Percentiles rank a stretch among this genome's conserved stretches.
Evolutionary conservation across 1,140 invertebrate genomes (phyloP).

Genomic region (Tetragonula clypearis): DNA sequence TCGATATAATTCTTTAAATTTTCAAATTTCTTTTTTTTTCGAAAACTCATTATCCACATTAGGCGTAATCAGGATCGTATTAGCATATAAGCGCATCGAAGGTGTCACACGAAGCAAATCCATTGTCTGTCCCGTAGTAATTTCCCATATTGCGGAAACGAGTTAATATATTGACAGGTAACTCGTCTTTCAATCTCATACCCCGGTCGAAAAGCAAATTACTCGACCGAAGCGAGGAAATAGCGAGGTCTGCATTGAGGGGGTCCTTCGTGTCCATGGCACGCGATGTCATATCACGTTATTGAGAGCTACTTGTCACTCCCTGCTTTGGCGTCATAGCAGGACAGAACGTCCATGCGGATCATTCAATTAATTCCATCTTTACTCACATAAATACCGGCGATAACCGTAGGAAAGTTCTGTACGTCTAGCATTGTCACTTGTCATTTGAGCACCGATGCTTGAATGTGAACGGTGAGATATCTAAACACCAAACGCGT

Average conservation of each 20-base stretch:
- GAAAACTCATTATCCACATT: background rate
- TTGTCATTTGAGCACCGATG: slow-evolving; percentile 52
- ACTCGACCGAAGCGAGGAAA: slow-evolving; percentile 69
- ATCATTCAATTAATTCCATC: slow-evolving; percentile 75
- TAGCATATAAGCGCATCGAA: slow-evolving; percentile 11
- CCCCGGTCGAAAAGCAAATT: slow-evolving; percentile 64
- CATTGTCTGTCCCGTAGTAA: slow-evolving; percentile 53
- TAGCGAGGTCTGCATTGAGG: slow-evolving; percentile 69
- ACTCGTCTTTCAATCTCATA: slow-evolving; percentile 61
- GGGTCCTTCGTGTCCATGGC: slow-evolving; percentile 75
- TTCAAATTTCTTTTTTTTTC: background rate
- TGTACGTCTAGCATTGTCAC: slow-evolving; percentile 48
- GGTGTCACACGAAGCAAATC: slow-evolving; percentile 29
- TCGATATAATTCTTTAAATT: background rate
- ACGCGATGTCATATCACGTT: slow-evolving; percentile 74
- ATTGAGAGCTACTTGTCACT: slow-evolving; percentile 76
- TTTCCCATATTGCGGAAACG: slow-evolving; percentile 59
- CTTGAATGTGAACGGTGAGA: slow-evolving; percentile 4
- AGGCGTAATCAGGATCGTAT: background rate
- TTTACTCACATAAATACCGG: slow-evolving; percentile 59
- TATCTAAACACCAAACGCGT: background rate
- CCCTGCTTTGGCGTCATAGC: slow-evolving; percentile 64
- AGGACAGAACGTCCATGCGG: slow-evolving; percentile 66
- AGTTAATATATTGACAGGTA: slow-evolving; percentile 67
- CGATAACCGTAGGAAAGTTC: slow-evolving; percentile 52